Evolutionary conservation across 2,113 vertebrate genomes (phyloP).

Genomic region (Atrichornis clamosus): DNA sequence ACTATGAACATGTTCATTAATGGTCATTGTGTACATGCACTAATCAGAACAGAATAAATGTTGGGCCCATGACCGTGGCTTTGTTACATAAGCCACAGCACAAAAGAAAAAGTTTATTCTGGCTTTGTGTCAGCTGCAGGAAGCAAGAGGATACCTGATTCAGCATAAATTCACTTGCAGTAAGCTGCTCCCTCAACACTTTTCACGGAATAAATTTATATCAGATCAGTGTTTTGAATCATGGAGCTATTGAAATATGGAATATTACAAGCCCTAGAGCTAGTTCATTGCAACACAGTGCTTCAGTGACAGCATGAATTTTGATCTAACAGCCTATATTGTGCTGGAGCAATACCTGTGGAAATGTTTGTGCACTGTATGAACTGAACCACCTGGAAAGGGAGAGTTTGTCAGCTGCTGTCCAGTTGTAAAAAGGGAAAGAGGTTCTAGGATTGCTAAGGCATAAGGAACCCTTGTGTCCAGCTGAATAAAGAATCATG

Average conservation of each 20-base stretch:
- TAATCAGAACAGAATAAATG: background rate
- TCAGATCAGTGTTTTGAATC: background rate
- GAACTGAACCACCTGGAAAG: background rate
- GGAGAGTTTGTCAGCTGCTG: background rate
- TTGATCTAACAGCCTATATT: background rate
- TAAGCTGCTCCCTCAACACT: background rate
- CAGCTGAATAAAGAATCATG: background rate
- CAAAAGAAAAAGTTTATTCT: background rate
- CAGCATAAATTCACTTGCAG: background rate
- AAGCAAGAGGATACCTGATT: background rate
- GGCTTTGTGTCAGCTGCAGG: background rate
- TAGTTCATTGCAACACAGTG: background rate
- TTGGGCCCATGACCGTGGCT: background rate
- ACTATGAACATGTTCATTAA: background rate
- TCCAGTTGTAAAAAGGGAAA: background rate
- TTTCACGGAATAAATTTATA: background rate
- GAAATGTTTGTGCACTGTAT: background rate
- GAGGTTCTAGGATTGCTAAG: background rate
- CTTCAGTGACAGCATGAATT: background rate
- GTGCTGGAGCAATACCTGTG: background rate
- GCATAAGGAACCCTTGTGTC: background rate
- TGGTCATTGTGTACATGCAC: background rate
- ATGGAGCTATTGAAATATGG: background rate
- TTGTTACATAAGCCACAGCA: background rate
- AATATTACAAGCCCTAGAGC: fast-evolving